Base-by-base conservation (phyloP, 2,113 vertebrate genomes). In the Hypocryptadius cinnamomeus region DNA sequence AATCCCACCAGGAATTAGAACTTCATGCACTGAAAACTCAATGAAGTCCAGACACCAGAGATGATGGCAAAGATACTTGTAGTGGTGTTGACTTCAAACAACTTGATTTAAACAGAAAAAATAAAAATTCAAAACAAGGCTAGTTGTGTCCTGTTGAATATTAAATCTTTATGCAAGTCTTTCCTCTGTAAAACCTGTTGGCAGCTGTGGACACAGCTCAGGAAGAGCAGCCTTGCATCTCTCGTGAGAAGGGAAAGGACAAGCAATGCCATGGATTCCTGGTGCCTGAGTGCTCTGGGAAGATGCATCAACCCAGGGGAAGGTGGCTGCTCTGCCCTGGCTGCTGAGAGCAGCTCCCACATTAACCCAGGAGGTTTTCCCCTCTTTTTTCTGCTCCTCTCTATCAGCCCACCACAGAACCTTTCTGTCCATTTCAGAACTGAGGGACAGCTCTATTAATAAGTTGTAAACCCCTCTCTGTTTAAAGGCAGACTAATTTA, bases 401-500 rank as follows among this genome's bases (percentile, higher is more conserved):
- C 61, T 10, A 4, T 13, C 66, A 79, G 45, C 42, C 44, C 61
- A 37, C 5, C 89, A 27, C 42, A 50, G 50, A 42, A 54, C 45
- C 63, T 22, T 59, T 17, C 79, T 77, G 27, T 47, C 73, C 45
- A 0, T 24, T 16, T 31, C 44, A 31, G 23, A 70, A 23, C 15
- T 54, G 68, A 93, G 42, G 79, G 66, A 91, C 68, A 94, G 76
- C 60, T 85, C 51, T 80, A 45, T n/a, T 94, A 87, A 69, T 90
- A 85, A 93, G 82, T 12, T 83, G 87, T 82, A 95, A 91, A 72
- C 35, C 42, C 59, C 35, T 22, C 72, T 93, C 76, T 95, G 85
- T 95, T 94, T 95, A 91, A 95, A 91, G 76, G 79, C 71, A 90
- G 90, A 80, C 85, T 95, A 91, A 96, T 94, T 95, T 91, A 95